phyloP scores from a whole-genome alignment of 1,140 invertebrate species.

The Sipha flava region DNA sequence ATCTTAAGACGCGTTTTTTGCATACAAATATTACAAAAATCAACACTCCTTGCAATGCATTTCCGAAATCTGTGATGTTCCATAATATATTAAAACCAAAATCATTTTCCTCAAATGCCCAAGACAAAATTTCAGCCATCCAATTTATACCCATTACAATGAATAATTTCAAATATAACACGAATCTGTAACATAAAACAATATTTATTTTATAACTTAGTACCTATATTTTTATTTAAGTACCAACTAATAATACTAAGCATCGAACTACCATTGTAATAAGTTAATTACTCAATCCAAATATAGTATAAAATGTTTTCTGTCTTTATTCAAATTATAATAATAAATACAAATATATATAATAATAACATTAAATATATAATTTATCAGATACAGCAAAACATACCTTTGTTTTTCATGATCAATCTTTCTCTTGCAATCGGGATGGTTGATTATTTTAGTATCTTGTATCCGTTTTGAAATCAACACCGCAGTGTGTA shows the following conservation, averaged over 20 bases:
- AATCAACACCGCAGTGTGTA: constrained; percentile 62
- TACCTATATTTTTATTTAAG: too few relatives aligned
- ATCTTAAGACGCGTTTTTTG: constrained; percentile 46
- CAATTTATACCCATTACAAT: constrained; percentile 67
- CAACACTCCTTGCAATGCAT: constrained; percentile 54
- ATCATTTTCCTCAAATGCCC: constrained; percentile 47
- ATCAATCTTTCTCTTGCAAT: constrained; percentile 48
- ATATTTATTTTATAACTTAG: too few relatives aligned
- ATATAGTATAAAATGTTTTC: too few relatives aligned
- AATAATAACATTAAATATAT: too few relatives aligned
- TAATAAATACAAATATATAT: too few relatives aligned
- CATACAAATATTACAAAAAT: constrained; percentile 65
- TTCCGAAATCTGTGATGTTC: constrained; percentile 53
- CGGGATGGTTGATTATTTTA: constrained; percentile 50
- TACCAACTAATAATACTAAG: too few relatives aligned
- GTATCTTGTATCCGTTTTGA: constrained; percentile 52
- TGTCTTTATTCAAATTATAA: neutral
- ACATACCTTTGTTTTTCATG: constrained; percentile 35
- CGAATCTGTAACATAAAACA: constrained; percentile 37
- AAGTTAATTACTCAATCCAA: too few relatives aligned
- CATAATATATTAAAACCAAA: constrained; percentile 49
- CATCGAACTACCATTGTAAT: too few relatives aligned
- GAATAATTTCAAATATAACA: constrained; percentile 58
- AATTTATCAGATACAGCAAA: too few relatives aligned
- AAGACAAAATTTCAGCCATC: constrained; percentile 61